phyloP scores from a whole-genome alignment of 1,140 invertebrate species.

The Trichoplusia ni region DNA sequence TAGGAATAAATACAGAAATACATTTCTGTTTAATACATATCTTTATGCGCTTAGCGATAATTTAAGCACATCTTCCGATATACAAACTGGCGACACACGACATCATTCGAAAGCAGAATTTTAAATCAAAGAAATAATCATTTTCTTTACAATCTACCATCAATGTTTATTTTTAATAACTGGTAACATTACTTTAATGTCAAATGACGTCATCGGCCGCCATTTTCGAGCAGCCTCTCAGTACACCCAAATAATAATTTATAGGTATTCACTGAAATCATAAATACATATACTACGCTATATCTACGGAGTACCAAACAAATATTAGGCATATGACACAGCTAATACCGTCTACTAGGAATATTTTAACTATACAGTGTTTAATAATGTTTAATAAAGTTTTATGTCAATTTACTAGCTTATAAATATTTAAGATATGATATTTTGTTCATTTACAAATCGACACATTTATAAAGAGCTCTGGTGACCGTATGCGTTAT shows the following conservation, averaged over 20 bases:
- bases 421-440: neutral
- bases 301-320: slow-evolving; percentile 5
- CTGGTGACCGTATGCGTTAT: no score
- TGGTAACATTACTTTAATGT: neutral
- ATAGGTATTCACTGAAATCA: neutral
- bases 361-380: slow-evolving; percentile 16
- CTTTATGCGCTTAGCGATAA: no score
- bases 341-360: slow-evolving; percentile 23
- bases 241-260: slow-evolving; percentile 28
- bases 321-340: slow-evolving; percentile 21
- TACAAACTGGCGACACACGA: no score
- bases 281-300: slow-evolving; percentile 16
- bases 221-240: slow-evolving; percentile 2
- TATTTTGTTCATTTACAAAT: slow-evolving; percentile 15
- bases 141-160: no score
- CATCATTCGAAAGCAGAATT: no score
- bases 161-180: neutral
- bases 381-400: slow-evolving; percentile 10
- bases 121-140: no score
- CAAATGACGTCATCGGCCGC: slow-evolving; percentile 4
- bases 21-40: no score
- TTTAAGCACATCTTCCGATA: no score
- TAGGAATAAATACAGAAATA: no score
- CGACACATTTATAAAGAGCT: no score
- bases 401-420: neutral